Percentiles rank a stretch among this genome's conserved stretches.
phyloP scores from a whole-genome alignment of 2,888 invertebrate species.

The Empis stercorea region DNA sequence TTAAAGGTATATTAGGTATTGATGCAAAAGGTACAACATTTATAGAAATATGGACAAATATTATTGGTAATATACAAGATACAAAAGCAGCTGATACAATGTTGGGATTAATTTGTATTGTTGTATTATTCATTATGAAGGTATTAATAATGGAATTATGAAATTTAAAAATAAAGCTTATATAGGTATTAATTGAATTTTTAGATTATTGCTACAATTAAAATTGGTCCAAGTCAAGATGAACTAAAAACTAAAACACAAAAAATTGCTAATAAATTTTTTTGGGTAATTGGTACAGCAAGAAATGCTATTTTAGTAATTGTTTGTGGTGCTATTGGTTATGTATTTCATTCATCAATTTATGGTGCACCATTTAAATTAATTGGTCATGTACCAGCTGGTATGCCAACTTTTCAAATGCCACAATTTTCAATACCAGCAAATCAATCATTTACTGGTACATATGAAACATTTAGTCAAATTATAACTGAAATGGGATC shows the following conservation, averaged over 20 bases:
- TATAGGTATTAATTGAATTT: constrained; percentile 3
- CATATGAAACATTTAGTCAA: constrained; percentile 42
- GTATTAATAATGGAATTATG: constrained; percentile 34
- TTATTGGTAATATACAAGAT: constrained; percentile 51
- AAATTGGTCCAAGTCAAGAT: constrained; percentile 44
- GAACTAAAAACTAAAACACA: constrained; percentile 43
- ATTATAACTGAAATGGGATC: constrained; percentile 72
- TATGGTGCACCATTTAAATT: constrained; percentile 46
- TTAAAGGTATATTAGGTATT: constrained; percentile 70
- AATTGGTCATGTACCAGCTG: constrained; percentile 64
- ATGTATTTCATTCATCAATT: constrained; percentile 41
- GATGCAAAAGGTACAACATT: constrained; percentile 60
- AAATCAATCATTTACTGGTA: constrained; percentile 43
- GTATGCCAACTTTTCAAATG: constrained; percentile 50
- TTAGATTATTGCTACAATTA: constrained; percentile 50
- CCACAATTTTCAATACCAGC: constrained; percentile 52
- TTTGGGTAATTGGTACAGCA: constrained; percentile 68
- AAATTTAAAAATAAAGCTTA: not conserved
- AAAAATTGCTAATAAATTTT: constrained; percentile 46
- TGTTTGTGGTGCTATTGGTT: constrained; percentile 56
- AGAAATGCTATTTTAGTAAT: constrained; percentile 78
- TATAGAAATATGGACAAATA: constrained; percentile 61
- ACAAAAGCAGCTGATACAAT: constrained; percentile 60
- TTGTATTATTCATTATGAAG: constrained; percentile 60
- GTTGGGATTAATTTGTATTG: constrained; percentile 62